Evolutionary conservation across 2,888 invertebrate genomes (phyloP), one percentile per base, ranked within the genome.

Genomic region (Rhyacophila evoluta): DNA sequence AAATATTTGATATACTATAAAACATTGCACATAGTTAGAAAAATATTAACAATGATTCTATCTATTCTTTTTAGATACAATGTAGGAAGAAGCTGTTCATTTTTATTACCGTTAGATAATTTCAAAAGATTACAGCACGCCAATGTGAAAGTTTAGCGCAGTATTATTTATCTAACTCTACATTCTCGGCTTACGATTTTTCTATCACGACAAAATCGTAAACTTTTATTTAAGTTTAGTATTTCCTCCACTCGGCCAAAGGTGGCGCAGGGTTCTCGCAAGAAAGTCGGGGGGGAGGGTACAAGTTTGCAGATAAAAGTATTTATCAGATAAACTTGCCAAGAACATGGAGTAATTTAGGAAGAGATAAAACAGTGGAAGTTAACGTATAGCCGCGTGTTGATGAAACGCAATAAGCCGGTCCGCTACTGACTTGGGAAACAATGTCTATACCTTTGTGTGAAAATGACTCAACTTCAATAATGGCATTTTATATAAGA

Each of bases 281-380:
- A 19, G n/a, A n/a, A 33, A 4, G 29, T 4, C 29, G 29, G 29
- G 15, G 19, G 55, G 55, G 55, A 4, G 1, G 12, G 19, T 19
- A 55, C 55, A 55, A 55, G 55, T 55, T 55, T 25, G 55, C 10
- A 71, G 77, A 77, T 69, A 55, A 77, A 79, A 79, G 77, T 77
- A 74, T 80, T 78, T 80, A 78, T 80, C 80, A 71, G 80, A 80
- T 78, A 74, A 74, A 80, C 74, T 77, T 36, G 74, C 72, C 73
- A 77, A 74, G 71, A 69, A 69, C 73, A 68, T 67, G 70, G 29
- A 77, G 79, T 77, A 77, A 79, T 79, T 79, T 79, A 73, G 76
- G 19, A 74, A 74, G 77, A 77, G 73, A 79, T 76, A 79, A 76
- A 75, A 77, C 67, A 67, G 75, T 37, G 36, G 36, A 77, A 77